Evolutionary conservation across 2,113 vertebrate species (phyloP).

Genomic region (Strix uralensis): DNA sequence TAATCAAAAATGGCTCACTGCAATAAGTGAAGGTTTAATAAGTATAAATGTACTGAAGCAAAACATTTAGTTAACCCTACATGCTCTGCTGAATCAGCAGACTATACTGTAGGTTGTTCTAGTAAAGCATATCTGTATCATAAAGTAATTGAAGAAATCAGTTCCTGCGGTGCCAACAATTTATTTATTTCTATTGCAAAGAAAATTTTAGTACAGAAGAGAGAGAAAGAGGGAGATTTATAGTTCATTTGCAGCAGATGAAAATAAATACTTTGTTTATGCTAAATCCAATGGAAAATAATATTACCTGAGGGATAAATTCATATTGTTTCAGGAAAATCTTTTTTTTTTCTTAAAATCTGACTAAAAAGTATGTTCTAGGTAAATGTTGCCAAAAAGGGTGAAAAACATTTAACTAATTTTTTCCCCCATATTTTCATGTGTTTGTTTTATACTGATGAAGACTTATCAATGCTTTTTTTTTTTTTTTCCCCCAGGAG

Average conservation of each 20-base stretch:
- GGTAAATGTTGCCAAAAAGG: not conserved
- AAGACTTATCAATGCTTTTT: not conserved
- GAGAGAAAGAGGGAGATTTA: not conserved
- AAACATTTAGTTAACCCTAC: conserved; percentile 63
- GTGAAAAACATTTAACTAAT: not conserved
- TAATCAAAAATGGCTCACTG: conserved; percentile 78
- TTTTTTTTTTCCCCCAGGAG: not conserved
- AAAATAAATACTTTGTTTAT: not conserved
- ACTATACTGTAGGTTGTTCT: not conserved
- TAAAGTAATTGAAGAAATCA: not conserved
- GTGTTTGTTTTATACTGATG: not conserved
- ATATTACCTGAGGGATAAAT: not conserved
- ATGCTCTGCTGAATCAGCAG: conserved; percentile 59
- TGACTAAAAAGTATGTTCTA: not conserved
- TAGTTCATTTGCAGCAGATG: not conserved
- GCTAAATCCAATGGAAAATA: not conserved
- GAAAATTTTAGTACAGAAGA: not conserved
- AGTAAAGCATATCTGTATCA: not conserved
- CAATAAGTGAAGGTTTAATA: conserved; percentile 78
- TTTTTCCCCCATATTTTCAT: not conserved
- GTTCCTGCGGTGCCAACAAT: not conserved
- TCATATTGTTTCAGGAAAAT: not conserved
- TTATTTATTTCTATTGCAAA: not conserved
- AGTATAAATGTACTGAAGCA: conserved; percentile 72
- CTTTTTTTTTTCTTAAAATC: not conserved